A percentile compares a stretch with the other conserved stretches of the same genome.
Evolutionary conservation across 2,888 invertebrate genomes (phyloP).

Genomic region (Melangyna quadrimaculata): DNA sequence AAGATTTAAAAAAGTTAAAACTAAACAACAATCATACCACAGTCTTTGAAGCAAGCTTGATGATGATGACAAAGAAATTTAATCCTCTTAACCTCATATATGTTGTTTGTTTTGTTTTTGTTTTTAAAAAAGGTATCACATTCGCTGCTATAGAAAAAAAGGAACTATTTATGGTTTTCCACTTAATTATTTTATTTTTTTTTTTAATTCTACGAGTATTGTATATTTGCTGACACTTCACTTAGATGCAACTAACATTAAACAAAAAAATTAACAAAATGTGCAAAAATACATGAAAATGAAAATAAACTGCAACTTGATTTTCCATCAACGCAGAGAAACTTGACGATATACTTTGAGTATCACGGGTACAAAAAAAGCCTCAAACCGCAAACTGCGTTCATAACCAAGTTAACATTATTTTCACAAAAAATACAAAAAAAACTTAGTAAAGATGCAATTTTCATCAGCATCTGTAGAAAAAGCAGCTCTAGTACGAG

Average conservation of each 20-base stretch:
- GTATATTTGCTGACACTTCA: conserved; percentile 55
- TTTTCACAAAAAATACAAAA: conserved; percentile 28
- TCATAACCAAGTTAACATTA: conserved; percentile 42
- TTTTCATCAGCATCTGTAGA: not conserved
- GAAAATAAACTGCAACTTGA: conserved; percentile 38
- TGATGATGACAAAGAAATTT: conserved; percentile 23
- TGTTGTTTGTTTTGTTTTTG: conserved; percentile 39
- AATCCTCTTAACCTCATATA: conserved; percentile 52
- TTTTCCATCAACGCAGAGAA: conserved; percentile 32
- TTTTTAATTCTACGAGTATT: conserved; percentile 8
- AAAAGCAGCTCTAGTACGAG: not conserved
- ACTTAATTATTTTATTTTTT: conserved; percentile 62
- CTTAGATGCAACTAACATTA: conserved; percentile 43
- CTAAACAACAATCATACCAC: conserved; percentile 9
- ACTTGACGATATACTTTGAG: conserved; percentile 37
- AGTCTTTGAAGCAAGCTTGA: conserved; percentile 12
- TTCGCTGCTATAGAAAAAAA: conserved; percentile 29
- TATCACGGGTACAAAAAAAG: conserved; percentile 44
- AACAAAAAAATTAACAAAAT: not conserved
- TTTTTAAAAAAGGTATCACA: conserved; percentile 19
- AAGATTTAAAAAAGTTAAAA: conserved; percentile 9
- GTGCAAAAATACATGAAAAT: conserved; percentile 16
- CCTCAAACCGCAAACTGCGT: conserved; percentile 22
- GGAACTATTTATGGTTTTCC: conserved; percentile 37
- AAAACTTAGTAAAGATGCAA: not conserved